A percentile compares a stretch with the other conserved stretches of the same genome.
Evolutionary conservation across 2,113 vertebrate species (phyloP).

Genomic region (Channa argus): DNA sequence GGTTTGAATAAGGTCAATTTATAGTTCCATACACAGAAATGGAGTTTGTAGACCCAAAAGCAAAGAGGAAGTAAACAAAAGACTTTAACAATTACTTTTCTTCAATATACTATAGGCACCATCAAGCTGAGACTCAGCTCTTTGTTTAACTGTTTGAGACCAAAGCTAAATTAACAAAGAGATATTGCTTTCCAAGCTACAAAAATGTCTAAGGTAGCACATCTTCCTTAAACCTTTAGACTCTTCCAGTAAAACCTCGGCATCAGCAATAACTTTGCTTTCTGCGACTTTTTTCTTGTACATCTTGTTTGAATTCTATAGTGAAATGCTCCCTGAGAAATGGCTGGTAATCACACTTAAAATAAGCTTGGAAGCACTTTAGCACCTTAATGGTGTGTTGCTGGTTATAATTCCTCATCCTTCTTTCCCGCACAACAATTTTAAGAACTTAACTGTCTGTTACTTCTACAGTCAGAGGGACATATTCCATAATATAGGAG

Average conservation of each 20-base stretch:
- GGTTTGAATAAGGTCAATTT: too few relatives aligned
- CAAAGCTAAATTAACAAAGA: not conserved
- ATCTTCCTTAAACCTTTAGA: not conserved
- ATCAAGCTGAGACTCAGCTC: not conserved
- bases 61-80: too few relatives aligned
- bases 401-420: not conserved
- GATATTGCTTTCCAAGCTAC: not conserved
- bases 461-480: slow-evolving; percentile 1
- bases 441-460: not conserved
- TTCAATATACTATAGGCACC: too few relatives aligned
- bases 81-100: too few relatives aligned
- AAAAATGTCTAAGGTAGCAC: not conserved
- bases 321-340: not conserved
- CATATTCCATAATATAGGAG: not conserved
- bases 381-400: not conserved
- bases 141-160: not conserved
- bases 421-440: not conserved
- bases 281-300: not conserved
- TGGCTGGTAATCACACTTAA: not conserved
- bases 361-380: not conserved
- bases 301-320: not conserved
- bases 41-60: too few relatives aligned
- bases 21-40: too few relatives aligned
- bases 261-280: not conserved
- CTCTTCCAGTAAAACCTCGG: not conserved